Conservation (phyloP, 2,888 invertebrate species). For the Arctia plantaginis region DNA sequence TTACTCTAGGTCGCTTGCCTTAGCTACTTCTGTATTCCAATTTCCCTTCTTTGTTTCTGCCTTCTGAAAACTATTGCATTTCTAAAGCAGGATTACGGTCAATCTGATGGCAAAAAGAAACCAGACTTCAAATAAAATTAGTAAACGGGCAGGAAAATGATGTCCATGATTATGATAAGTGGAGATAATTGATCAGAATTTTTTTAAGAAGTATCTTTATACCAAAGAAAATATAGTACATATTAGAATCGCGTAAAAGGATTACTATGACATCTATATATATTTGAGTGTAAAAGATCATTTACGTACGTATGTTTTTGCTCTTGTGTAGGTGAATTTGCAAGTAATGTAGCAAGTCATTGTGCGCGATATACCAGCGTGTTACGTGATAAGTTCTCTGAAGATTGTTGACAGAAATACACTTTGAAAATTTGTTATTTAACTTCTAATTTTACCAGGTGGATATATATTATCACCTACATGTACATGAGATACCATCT, state of each 20-base stretch:
- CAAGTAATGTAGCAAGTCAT: neutral
- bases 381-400: neutral
- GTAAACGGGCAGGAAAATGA: neutral
- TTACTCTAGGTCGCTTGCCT: too few species aligned
- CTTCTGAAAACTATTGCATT: too few species aligned
- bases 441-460: conserved; percentile 56
- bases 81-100: too few species aligned
- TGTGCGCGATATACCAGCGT: neutral
- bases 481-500: conserved; percentile 78
- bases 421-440: neutral
- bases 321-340: neutral
- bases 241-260: neutral
- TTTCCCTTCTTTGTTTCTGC: too few species aligned
- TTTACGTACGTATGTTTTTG: neutral
- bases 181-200: neutral
- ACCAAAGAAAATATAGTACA: neutral
- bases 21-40: too few species aligned
- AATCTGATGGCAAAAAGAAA: too few species aligned
- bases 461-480: conserved; percentile 75
- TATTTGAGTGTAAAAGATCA: neutral
- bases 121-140: neutral
- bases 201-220: too few species aligned
- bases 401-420: neutral
- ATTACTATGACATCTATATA: neutral
- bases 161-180: neutral